Conservation (phyloP, 2,888 invertebrate genomes). For the Didymodactylos carnosus region DNA sequence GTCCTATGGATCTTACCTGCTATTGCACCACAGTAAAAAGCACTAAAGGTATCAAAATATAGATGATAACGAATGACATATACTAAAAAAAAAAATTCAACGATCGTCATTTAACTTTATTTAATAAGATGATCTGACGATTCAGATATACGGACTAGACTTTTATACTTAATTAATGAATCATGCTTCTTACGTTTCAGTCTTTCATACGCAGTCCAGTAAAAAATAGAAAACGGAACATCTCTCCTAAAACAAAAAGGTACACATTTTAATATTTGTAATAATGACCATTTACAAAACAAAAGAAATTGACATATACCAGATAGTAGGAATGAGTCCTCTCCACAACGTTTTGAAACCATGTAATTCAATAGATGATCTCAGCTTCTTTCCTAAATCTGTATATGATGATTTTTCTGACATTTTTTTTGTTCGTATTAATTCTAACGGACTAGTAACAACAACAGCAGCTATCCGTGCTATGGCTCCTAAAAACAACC, state of each 20-base stretch:
- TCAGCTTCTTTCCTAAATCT: slow-evolving; percentile 18
- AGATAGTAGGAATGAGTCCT: slow-evolving; percentile 64
- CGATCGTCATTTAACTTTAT: no score
- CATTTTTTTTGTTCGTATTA: slow-evolving; percentile 94
- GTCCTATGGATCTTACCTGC: background rate
- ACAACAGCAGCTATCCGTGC: slow-evolving; percentile 46
- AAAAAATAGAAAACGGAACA: slow-evolving; percentile 48
- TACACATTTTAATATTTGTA: no score
- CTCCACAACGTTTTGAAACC: slow-evolving; percentile 52
- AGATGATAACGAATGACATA: background rate
- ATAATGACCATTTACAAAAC: no score
- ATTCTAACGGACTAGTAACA: slow-evolving; percentile 75
- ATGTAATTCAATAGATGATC: slow-evolving; percentile 17
- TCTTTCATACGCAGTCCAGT: slow-evolving; percentile 55
- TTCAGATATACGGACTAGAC: no score
- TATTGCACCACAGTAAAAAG: background rate
- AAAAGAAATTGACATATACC: no score
- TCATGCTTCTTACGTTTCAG: slow-evolving; percentile 25
- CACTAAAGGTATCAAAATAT: background rate
- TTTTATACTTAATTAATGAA: no score
- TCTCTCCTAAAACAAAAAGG: background rate
- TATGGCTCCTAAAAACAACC: no score
- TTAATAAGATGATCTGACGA: no score
- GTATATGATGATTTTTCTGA: slow-evolving; percentile 54
- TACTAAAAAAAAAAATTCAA: slow-evolving; percentile 1